These are phyloP conservation scores for Microtus oregoni DNA, from an alignment of 2,113 vertebrate species.

Conservation along the genomic window DNA sequence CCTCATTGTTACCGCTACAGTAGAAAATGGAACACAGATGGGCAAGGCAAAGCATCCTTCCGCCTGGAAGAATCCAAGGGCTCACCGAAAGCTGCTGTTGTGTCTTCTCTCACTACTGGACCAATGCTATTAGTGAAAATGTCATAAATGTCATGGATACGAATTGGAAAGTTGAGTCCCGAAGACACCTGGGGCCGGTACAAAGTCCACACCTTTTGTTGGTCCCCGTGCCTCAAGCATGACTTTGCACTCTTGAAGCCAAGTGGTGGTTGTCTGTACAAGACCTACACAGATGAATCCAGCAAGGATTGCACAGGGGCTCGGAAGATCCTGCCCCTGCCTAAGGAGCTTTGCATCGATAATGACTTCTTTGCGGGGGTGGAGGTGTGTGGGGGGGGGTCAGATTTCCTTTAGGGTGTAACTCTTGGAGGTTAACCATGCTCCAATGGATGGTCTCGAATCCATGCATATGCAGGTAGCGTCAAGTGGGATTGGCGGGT, in stretches of 20 bases:
- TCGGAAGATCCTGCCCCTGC: neutral
- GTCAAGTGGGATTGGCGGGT: too few species aligned
- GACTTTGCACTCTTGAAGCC: neutral
- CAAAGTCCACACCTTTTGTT: neutral
- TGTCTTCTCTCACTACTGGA: neutral
- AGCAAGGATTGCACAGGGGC: too few species aligned
- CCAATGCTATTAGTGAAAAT: neutral
- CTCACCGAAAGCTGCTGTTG: slow-evolving; percentile 32
- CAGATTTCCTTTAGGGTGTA: neutral
- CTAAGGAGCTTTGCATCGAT: neutral
- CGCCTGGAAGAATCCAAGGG: slow-evolving; percentile 25
- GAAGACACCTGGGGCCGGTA: neutral
- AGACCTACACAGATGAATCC: neutral
- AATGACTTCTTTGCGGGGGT: neutral
- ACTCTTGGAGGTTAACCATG: neutral
- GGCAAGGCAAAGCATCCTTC: slow-evolving; percentile 20
- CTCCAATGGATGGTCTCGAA: too few species aligned
- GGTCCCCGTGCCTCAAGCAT: neutral
- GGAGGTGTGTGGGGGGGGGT: too few species aligned
- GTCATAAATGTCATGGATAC: neutral
- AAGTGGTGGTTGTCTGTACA: neutral
- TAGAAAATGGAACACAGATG: slow-evolving; percentile 77
- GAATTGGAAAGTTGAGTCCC: neutral
- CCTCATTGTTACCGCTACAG: slow-evolving; percentile 75
- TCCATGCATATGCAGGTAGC: rapidly evolving